These are phyloP conservation scores for Drosophila malerkotliana DNA, from an alignment of 1,140 invertebrate species.

Conservation along the genomic window DNA sequence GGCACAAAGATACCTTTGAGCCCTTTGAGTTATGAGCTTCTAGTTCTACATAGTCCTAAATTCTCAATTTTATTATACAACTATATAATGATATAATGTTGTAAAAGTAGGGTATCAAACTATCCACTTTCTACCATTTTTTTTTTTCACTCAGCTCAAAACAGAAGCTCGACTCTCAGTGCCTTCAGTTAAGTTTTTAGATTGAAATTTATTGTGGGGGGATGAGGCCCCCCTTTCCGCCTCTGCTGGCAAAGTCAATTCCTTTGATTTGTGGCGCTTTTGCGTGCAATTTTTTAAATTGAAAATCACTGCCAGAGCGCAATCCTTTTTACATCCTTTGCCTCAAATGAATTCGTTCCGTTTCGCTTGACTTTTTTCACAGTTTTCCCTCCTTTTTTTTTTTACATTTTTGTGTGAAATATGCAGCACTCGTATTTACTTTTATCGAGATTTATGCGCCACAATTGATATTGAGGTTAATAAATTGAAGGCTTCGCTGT, in stretches of 20 bases:
- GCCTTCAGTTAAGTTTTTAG: constrained; percentile 79
- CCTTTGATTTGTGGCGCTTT: constrained; percentile 82
- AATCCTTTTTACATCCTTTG: constrained; percentile 79
- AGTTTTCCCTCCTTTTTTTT: constrained; percentile 6
- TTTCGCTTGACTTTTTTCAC: constrained; percentile 26
- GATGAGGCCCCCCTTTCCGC: constrained; percentile 21
- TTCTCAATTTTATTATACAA: no score
- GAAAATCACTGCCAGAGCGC: constrained; percentile 76
- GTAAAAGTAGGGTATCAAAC: constrained; percentile 10
- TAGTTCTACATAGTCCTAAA: no score
- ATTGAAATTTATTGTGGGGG: constrained; percentile 77
- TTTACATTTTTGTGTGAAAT: constrained; percentile 53
- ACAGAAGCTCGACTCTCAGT: constrained; percentile 56
- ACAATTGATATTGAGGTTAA: constrained; percentile 82
- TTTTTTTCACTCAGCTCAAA: constrained; percentile 33
- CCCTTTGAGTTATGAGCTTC: no score
- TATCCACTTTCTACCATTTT: constrained; percentile 4
- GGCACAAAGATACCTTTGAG: background rate
- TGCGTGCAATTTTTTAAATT: constrained; percentile 82
- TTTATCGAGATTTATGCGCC: constrained; percentile 78
- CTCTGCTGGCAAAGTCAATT: constrained; percentile 68
- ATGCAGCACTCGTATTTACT: constrained; percentile 77
- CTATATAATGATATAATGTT: background rate
- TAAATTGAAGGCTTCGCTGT: constrained; percentile 72
- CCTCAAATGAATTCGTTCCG: constrained; percentile 75